phyloP scores from a whole-genome alignment of 2,888 invertebrate species.

The Callosobruchus maculatus region DNA sequence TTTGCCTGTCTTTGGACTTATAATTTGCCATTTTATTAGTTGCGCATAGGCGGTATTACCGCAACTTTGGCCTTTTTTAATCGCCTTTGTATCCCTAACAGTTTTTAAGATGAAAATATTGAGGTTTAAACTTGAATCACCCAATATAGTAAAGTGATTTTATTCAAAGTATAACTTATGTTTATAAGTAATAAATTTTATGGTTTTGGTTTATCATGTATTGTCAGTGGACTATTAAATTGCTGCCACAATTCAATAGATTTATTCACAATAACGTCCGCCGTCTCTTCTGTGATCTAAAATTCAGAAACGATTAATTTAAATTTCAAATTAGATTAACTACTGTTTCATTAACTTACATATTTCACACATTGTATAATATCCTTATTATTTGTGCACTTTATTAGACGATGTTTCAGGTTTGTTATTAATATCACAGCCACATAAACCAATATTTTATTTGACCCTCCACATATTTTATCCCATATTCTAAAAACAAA shows the following conservation, averaged over 20 bases:
- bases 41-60: too few species aligned
- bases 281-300: constrained; percentile 74
- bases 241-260: constrained; percentile 84
- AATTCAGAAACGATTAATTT: constrained; percentile 27
- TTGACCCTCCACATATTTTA: constrained; percentile 81
- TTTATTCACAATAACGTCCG: constrained; percentile 80
- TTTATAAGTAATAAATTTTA: constrained; percentile 3
- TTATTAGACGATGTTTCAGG: constrained; percentile 62
- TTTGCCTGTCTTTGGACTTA: too few species aligned
- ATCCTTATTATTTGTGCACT: constrained; percentile 57
- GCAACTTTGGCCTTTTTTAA: too few species aligned
- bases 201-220: constrained; percentile 45
- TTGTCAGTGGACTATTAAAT: constrained; percentile 60
- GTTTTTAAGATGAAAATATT: too few species aligned
- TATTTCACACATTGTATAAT: constrained; percentile 65
- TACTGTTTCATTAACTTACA: constrained; percentile 47
- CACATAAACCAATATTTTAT: constrained; percentile 75
- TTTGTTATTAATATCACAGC: constrained; percentile 72
- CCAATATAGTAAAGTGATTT: too few species aligned
- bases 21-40: too few species aligned
- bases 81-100: too few species aligned
- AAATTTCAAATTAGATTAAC: neutral
- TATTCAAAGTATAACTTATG: too few species aligned
- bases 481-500: constrained; percentile 74
- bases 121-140: too few species aligned